Base-by-base conservation (phyloP, 2,888 invertebrate genomes). In the Lissocephala sabroskyi region DNA sequence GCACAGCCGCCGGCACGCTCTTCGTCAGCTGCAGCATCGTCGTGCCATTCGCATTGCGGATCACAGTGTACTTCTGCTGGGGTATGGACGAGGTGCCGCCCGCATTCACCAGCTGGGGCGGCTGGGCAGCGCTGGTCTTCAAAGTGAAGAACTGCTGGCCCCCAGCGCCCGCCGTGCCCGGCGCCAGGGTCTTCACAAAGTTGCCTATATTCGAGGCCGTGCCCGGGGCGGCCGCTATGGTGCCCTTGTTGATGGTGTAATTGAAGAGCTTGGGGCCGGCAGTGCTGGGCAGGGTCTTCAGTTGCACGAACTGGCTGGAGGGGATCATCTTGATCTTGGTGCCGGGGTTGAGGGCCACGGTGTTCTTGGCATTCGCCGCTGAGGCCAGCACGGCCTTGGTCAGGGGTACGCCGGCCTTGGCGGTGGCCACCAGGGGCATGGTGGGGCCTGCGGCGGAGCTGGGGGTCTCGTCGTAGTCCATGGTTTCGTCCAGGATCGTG, bases 271-370 rank as follows among this genome's bases (percentile, higher is more conserved):
- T 23, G 23, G 3, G 23, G 7, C 23, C 23, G 7, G 23, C 23
- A 5, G 23, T 23, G 73, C 45, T 60, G 54, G 50, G 71, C 16
- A 78, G 60, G 3, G 81, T 70, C 49, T 85, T 85, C 0, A 85
- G 50, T 35, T 85, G 84, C 1, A 85, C 76, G 57, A 85, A 83
- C 52, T 85, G 84, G 56, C 76, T 83, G 3, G 82, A 65, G 1
- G 84, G 81, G 52, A 85, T 79, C 80, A 84, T 81, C 75, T 85
- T 85, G 13, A 85, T 81, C 56, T 84, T 84, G 11, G 81, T 71
- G 3, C 74, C 76, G 7, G 73, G 41, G 3, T 65, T 43, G 1
- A 73, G 47, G 2, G 52, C 40, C 11, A 76, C 51, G 0, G 73
- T 56, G 11, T 9, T 37, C 4, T 56, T 59, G 1, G 66, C 43